These are phyloP conservation scores for Melanotaenia nigrans DNA, from an alignment of 2,797 vertebrate genomes.

Conservation along the genomic window DNA sequence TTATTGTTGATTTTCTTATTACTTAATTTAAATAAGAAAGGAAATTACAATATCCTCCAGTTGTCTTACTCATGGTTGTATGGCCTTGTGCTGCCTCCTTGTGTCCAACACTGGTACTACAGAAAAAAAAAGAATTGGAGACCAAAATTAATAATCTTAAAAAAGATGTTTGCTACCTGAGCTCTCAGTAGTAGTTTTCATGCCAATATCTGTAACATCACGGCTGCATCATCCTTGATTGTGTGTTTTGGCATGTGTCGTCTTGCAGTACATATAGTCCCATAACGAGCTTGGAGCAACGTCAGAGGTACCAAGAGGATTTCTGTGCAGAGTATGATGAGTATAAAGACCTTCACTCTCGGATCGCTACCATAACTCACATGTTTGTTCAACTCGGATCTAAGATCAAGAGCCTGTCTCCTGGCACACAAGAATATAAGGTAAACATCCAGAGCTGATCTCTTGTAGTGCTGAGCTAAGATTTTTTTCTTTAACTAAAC, in stretches of 20 bases:
- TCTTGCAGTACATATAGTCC: conserved; percentile 77
- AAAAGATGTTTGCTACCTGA: not conserved
- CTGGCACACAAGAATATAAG: conserved; percentile 85
- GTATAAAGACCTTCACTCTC: conserved; percentile 84
- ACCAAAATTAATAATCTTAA: not conserved
- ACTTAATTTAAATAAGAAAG: not conserved
- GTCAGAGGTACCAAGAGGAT: conserved; percentile 84
- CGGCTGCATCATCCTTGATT: not conserved
- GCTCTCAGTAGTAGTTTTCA: not conserved
- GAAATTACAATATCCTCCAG: no score
- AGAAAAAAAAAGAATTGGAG: fast-evolving
- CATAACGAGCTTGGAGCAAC: conserved; percentile 82
- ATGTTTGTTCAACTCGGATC: conserved; percentile 86
- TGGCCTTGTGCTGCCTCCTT: conserved; percentile 55
- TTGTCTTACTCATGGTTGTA: not conserved
- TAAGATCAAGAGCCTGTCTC: conserved; percentile 85
- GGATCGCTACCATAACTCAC: conserved; percentile 82
- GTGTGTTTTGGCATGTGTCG: conserved; percentile 9
- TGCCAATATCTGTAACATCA: not conserved
- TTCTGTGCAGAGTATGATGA: conserved; percentile 87
- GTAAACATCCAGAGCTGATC: conserved; percentile 48
- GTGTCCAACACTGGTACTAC: conserved; percentile 49
- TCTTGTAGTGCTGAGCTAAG: not conserved
- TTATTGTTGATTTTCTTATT: not conserved
- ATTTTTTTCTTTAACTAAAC: not conserved